Evolutionary conservation across 2,797 vertebrate species (phyloP).

Genomic region (Coilia nasus): DNA sequence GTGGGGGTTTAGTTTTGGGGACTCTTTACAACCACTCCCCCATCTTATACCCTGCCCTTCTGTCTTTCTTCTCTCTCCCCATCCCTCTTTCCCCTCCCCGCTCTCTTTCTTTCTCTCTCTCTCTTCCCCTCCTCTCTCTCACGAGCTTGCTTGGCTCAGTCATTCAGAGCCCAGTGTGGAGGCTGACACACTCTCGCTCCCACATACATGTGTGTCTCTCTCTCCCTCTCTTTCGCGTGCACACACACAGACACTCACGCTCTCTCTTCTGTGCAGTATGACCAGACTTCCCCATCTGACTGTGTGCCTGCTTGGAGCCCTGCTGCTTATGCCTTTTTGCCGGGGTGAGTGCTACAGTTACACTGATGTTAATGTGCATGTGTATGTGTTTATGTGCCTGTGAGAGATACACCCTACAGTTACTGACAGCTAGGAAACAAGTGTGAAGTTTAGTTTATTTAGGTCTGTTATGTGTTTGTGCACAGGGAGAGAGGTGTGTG

Average conservation of each 20-base stretch:
- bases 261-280: constrained; percentile 52
- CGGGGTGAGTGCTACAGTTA: constrained; percentile 55
- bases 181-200: constrained; percentile 38
- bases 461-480: neutral
- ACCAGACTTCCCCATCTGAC: constrained; percentile 52
- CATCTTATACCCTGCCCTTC: constrained; percentile 2
- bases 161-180: constrained; percentile 54
- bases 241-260: constrained; percentile 26
- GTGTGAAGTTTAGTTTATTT: neutral
- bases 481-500: neutral
- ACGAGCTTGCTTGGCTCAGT: constrained; percentile 38
- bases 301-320: constrained; percentile 50
- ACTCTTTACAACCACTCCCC: constrained; percentile 38
- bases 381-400: neutral
- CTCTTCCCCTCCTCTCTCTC: constrained; percentile 44
- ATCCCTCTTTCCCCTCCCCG: constrained; percentile 11
- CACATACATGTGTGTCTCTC: constrained; percentile 1
- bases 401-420: neutral
- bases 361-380: neutral
- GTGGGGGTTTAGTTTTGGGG: neutral
- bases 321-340: constrained; percentile 51
- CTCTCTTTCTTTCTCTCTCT: neutral
- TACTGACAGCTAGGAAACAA: neutral
- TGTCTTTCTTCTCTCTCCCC: constrained; percentile 43
- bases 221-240: constrained; percentile 15